Conservation (phyloP, 2,888 invertebrate genomes). For the Dyspetes luteomarginatus region DNA sequence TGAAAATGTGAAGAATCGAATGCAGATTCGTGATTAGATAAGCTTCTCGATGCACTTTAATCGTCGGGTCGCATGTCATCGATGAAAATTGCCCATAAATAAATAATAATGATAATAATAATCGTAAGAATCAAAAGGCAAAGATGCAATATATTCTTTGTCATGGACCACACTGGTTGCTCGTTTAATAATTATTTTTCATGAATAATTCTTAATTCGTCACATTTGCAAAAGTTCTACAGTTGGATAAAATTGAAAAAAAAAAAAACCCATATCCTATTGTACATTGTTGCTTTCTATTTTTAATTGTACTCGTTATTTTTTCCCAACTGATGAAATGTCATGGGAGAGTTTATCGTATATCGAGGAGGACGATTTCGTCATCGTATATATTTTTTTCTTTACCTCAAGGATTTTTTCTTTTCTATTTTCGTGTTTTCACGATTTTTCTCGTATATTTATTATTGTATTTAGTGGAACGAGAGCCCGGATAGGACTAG, state of each 20-base stretch:
- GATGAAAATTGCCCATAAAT: neutral
- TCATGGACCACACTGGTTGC: too few species aligned
- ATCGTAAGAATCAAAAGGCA: neutral
- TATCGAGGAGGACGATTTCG: too few species aligned
- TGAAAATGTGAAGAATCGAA: too few species aligned
- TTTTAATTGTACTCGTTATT: conserved; percentile 6
- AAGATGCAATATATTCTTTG: too few species aligned
- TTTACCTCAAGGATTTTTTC: neutral
- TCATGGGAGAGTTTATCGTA: neutral
- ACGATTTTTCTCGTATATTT: conserved; percentile 30
- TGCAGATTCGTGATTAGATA: neutral
- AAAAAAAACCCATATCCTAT: too few species aligned
- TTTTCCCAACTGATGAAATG: conserved; percentile 4
- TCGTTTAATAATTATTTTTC: too few species aligned
- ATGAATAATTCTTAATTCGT: conserved; percentile 6
- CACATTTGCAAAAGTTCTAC: neutral
- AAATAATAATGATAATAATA: neutral
- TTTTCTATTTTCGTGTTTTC: neutral
- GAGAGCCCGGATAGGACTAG: conserved; percentile 48
- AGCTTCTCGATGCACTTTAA: conserved; percentile 29
- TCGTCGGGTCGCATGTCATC: neutral
- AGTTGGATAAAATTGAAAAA: conserved; percentile 3
- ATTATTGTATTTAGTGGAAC: conserved; percentile 13
- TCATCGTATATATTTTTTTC: conserved; percentile 3
- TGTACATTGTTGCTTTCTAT: neutral